Evolutionary conservation across 2,888 invertebrate species (phyloP).

Genomic region (Megaustenia siamemsis): DNA sequence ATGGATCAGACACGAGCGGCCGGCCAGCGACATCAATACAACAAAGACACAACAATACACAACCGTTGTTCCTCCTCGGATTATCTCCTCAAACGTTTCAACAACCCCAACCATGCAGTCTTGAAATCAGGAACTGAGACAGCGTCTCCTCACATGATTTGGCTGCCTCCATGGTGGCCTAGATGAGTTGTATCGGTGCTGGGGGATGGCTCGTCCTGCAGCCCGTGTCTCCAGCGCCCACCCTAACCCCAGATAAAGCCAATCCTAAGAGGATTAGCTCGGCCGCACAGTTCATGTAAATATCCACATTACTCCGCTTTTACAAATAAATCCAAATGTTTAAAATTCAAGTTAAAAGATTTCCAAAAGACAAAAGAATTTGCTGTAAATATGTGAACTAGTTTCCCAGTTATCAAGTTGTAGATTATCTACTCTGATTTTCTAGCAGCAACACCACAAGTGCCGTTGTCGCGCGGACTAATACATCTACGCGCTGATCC

Average conservation of each 20-base stretch:
- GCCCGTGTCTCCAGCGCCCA: slow-evolving; percentile 52
- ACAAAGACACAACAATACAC: slow-evolving; percentile 48
- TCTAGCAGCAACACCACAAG: no score
- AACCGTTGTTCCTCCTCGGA: slow-evolving; percentile 44
- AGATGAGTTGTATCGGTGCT: slow-evolving; percentile 2
- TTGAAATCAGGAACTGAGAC: no score
- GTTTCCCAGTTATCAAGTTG: no score
- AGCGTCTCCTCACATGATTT: no score
- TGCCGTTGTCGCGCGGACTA: slow-evolving; percentile 26
- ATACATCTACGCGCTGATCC: slow-evolving; percentile 52
- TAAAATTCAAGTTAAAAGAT: background rate
- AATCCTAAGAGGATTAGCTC: slow-evolving; percentile 76
- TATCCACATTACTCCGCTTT: slow-evolving; percentile 50
- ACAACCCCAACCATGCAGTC: no score
- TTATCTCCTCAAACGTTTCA: slow-evolving; percentile 35
- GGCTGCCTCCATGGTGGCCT: slow-evolving; percentile 34
- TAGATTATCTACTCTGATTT: no score
- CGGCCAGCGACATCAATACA: slow-evolving; percentile 26
- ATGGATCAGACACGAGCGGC: slow-evolving; percentile 35
- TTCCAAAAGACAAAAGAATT: background rate
- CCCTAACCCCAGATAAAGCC: slow-evolving; percentile 71
- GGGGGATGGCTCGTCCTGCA: slow-evolving; percentile 19
- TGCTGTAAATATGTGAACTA: background rate
- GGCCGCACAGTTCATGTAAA: slow-evolving; percentile 64
- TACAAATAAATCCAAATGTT: background rate